These are phyloP conservation scores for Telmatherina bonti DNA, from an alignment of 2,797 vertebrate genomes.

Conservation along the genomic window DNA sequence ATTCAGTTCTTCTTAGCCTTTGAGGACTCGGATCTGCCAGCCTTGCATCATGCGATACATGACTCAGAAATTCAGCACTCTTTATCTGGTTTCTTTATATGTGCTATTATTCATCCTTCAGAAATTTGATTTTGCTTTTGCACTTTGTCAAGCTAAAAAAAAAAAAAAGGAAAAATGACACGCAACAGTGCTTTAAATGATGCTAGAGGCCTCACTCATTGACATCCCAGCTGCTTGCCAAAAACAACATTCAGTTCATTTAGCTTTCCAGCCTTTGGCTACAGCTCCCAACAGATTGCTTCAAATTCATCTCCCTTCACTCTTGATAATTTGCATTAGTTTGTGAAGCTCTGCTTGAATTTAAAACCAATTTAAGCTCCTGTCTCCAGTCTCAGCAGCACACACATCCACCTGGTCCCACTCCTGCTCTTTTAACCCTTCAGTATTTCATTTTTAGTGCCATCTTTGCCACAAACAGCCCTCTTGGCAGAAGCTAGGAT, in stretches of 20 bases:
- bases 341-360: conserved; percentile 22
- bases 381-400: conserved; percentile 22
- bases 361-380: conserved; percentile 31
- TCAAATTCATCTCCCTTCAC: conserved; percentile 9
- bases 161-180: background rate
- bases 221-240: conserved; percentile 23
- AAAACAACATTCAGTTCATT: conserved; percentile 20
- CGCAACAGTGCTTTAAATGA: background rate
- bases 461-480: conserved; percentile 1
- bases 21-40: conserved; percentile 17
- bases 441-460: conserved; percentile 22
- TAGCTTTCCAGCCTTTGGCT: conserved; percentile 26
- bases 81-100: background rate
- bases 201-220: conserved; percentile 3
- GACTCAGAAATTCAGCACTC: conserved; percentile 6
- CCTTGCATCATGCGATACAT: background rate
- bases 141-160: background rate
- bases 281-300: conserved; percentile 23
- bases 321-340: conserved; percentile 33
- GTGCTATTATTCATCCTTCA: conserved; percentile 11
- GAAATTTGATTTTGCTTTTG: background rate
- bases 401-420: conserved; percentile 27
- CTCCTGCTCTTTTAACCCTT: conserved; percentile 24
- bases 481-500: background rate
- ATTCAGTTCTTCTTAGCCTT: conserved; percentile 28